A percentile compares a stretch with the other conserved stretches of the same genome.
These are phyloP conservation scores for Drosophila falleni DNA, from an alignment of 2,888 invertebrate genomes.

Conservation along the genomic window DNA sequence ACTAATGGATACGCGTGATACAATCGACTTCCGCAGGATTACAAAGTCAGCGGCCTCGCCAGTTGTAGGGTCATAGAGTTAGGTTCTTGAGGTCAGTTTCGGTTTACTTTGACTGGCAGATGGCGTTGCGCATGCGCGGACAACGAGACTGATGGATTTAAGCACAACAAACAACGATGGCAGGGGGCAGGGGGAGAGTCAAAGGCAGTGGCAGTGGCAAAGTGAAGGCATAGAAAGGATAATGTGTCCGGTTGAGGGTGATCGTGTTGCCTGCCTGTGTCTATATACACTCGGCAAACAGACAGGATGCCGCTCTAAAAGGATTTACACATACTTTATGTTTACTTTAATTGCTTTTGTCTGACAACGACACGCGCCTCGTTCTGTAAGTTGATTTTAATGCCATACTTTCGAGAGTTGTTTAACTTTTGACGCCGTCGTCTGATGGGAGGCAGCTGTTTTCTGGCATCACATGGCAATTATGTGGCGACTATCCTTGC, in stretches of 20 bases:
- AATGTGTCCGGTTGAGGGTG: constrained; percentile 34
- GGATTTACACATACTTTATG: constrained; percentile 65
- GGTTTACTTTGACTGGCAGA: constrained; percentile 3
- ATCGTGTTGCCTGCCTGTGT: constrained; percentile 20
- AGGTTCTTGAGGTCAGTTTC: constrained; percentile 23
- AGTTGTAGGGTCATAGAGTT: constrained; percentile 9
- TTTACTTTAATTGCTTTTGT: constrained; percentile 71
- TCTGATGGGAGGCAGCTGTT: constrained; percentile 61
- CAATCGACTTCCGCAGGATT: constrained; percentile 77
- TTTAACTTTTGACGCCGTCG: constrained; percentile 24
- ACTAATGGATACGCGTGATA: constrained; percentile 76
- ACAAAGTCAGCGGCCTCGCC: constrained; percentile 51
- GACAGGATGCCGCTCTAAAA: constrained; percentile 57
- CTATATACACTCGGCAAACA: constrained; percentile 5
- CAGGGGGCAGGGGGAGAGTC: constrained; percentile 1
- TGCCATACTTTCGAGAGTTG: constrained; percentile 42
- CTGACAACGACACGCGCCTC: constrained; percentile 63
- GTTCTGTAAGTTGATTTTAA: constrained; percentile 71
- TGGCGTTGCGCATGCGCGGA: constrained; percentile 77
- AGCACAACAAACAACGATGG: constrained; percentile 26
- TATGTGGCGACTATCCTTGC: constrained; percentile 40
- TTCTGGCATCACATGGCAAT: constrained; percentile 40
- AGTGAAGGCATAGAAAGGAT: constrained; percentile 43
- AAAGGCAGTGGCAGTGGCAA: neutral
- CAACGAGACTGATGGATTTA: constrained; percentile 67